Percentiles rank a stretch among this genome's conserved stretches.
Evolutionary conservation across 2,113 vertebrate genomes (phyloP).

Genomic region (Cavia porcellus): DNA sequence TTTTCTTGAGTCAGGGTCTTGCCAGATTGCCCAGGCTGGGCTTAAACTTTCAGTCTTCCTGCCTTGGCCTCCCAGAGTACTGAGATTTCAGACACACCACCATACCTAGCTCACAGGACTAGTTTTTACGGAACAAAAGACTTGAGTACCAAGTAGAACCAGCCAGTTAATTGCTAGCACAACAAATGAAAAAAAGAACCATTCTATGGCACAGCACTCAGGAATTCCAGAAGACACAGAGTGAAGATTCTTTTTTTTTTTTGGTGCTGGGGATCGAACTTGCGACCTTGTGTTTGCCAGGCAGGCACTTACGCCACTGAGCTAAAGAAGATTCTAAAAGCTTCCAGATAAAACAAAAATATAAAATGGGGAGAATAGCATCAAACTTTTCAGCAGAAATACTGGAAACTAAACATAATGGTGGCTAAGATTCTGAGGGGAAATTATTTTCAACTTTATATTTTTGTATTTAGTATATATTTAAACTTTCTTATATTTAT

Average conservation of each 20-base stretch:
- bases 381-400: background rate
- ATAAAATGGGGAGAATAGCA: background rate
- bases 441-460: slow-evolving; percentile 33
- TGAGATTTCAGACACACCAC: background rate
- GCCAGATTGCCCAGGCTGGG: background rate
- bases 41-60: background rate
- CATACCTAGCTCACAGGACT: background rate
- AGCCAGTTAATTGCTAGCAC: background rate
- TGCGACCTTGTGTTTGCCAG: too few species aligned
- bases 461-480: background rate
- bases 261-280: too few species aligned
- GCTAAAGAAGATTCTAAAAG: background rate
- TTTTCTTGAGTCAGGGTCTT: background rate
- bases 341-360: background rate
- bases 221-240: slow-evolving; percentile 5
- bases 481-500: background rate
- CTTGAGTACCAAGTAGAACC: background rate
- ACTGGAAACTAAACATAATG: background rate
- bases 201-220: background rate
- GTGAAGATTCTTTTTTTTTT: background rate
- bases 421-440: background rate
- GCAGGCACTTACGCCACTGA: too few species aligned
- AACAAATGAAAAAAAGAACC: background rate
- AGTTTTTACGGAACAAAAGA: background rate
- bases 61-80: background rate